phyloP scores from a whole-genome alignment of 2,113 vertebrate genomes.

The Falco punctatus region DNA sequence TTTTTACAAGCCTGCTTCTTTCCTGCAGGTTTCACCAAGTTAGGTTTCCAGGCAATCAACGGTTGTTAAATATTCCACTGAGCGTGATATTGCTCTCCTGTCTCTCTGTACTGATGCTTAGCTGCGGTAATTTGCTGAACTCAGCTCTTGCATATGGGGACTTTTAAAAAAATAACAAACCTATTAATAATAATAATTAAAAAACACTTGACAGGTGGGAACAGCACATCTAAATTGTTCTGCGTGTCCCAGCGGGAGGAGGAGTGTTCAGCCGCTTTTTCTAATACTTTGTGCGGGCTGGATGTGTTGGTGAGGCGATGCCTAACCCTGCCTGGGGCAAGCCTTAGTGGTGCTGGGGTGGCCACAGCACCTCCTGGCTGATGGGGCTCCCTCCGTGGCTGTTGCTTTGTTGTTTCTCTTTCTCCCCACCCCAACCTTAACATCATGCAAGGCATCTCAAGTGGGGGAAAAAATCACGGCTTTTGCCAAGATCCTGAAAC shows the following conservation, averaged over 20 bases:
- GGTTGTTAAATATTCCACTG: conserved; percentile 67
- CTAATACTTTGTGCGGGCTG: not conserved
- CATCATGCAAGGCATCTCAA: not conserved
- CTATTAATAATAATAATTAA: conserved; percentile 73
- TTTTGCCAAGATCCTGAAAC: not conserved
- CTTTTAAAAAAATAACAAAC: conserved; percentile 60
- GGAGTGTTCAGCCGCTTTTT: not conserved
- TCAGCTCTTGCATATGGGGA: conserved; percentile 36
- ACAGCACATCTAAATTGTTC: conserved; percentile 40
- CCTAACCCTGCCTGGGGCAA: not conserved
- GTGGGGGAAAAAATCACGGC: not conserved
- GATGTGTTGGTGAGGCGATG: not conserved
- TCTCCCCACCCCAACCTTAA: not conserved
- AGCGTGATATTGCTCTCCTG: conserved; percentile 60
- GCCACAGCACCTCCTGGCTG: not conserved
- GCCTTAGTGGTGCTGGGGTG: rapidly evolving
- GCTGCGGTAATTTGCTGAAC: conserved; percentile 62
- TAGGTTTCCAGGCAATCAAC: conserved; percentile 61
- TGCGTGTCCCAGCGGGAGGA: not conserved
- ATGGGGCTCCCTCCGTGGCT: not conserved
- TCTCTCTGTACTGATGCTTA: conserved; percentile 29
- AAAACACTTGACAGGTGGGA: conserved; percentile 60
- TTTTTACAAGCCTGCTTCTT: conserved; percentile 20
- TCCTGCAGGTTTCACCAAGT: conserved; percentile 39
- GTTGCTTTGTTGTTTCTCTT: not conserved